Evolutionary conservation across 1,140 invertebrate species (phyloP), one percentile per base, ranked within the genome.

Genomic region (Callitettix versicolor): DNA sequence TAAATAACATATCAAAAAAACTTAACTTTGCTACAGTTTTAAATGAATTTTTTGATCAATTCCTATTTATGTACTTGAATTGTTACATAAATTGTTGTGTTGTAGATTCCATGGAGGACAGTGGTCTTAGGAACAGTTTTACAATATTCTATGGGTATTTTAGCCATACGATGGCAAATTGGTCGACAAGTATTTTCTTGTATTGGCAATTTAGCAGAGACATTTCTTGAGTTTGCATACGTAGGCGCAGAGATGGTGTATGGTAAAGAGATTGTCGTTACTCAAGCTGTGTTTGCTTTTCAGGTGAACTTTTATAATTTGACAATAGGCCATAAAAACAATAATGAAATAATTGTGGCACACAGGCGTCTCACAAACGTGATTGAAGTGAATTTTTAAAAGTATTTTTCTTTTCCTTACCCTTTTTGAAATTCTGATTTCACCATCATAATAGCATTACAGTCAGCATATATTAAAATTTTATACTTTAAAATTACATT

Each of bases 191-290:
- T 90, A 15, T 85, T 97, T 53, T 68, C 84, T 57, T 95, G 90
- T 65, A 66, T 94, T 36, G 87, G 90, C 1, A 72, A 86, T 56
- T 86, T 87, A 72, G 80, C 86, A 11, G 78, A 82, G 12, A 79
- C 76, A 0, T 97, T 98, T 65, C 68, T 98, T 17, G 72, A 76
- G 2, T 93, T 85, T 65, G 79, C 86, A 0, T 76, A 84, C 53
- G 73, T 76, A 1, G 95, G 94, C 0, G 82, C 90, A 0, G 71
- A 66, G 1, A 95, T 98, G 65, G 84, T 95, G 0, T 98, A 91
- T 67, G 90, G 90, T 0, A 75, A 85, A 6, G 55, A 72, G 0
- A 67, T 90, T 0, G 76, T 89, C 3, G 66, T 68, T 3, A 65
- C 72, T 2, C 66, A 78, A 21, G 61, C 67, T 20, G 76, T 89